A percentile compares a stretch with the other conserved stretches of the same genome.
These are phyloP conservation scores for Drosophila birchii DNA, from an alignment of 2,888 invertebrate species.

Conservation along the genomic window DNA sequence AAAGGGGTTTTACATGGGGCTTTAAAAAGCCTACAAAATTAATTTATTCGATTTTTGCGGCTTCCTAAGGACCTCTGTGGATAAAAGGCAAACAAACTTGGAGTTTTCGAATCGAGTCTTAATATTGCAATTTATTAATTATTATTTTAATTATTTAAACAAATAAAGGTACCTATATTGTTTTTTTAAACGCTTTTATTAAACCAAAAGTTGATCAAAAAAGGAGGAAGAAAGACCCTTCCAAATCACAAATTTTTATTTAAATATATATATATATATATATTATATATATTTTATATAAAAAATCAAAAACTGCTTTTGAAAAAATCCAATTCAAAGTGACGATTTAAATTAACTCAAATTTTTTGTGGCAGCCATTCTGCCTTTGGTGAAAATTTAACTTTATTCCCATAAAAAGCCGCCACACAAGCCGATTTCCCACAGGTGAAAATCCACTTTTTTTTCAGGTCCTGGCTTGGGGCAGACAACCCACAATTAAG, in stretches of 20 bases:
- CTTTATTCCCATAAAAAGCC: constrained; percentile 8
- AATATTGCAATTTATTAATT: not conserved
- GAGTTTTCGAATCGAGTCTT: too few species aligned
- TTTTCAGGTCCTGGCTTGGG: constrained; percentile 2
- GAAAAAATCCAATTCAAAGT: not conserved
- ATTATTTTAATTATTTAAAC: not conserved
- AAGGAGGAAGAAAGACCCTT: not conserved
- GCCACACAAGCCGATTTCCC: constrained; percentile 9
- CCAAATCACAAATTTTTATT: not conserved
- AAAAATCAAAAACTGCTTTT: not conserved
- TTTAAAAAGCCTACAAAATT: not conserved
- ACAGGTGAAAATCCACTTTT: constrained; percentile 9
- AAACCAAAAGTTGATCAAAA: not conserved
- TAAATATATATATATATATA: not conserved
- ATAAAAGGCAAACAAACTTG: not conserved
- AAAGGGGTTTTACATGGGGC: not conserved
- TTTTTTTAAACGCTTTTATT: not conserved
- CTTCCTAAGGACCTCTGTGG: rapidly evolving
- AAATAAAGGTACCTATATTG: not conserved
- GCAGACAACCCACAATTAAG: constrained; percentile 36
- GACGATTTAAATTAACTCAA: not conserved
- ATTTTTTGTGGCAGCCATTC: constrained; percentile 5
- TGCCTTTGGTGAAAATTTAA: constrained; percentile 8
- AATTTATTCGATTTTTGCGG: not conserved
- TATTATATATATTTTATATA: not conserved